Conservation (phyloP, 2,888 invertebrate species). For the Venusia cambrica region DNA sequence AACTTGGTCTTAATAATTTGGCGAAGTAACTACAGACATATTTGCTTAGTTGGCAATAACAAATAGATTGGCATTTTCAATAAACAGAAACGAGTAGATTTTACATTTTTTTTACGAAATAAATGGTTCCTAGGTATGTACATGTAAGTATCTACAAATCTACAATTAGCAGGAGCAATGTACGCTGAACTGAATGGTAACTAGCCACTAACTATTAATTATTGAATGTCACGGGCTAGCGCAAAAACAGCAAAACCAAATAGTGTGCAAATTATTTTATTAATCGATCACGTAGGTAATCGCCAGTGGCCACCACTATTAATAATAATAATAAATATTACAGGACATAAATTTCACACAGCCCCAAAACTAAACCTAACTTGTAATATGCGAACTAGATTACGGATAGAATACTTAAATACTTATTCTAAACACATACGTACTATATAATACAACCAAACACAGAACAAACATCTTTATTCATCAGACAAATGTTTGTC, state of each 20-base stretch:
- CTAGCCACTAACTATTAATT: constrained; percentile 15
- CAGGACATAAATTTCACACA: no score
- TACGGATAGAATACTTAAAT: not conserved
- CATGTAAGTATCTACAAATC: no score
- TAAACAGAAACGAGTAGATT: not conserved
- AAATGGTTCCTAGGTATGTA: no score
- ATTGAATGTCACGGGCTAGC: constrained; percentile 7
- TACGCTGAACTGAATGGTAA: constrained; percentile 5
- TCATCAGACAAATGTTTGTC: no score
- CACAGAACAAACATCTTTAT: no score
- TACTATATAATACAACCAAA: no score
- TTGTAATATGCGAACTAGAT: no score
- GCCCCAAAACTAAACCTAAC: no score
- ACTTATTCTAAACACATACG: constrained; percentile 1
- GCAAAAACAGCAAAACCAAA: constrained; percentile 10
- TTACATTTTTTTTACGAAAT: constrained; percentile 2
- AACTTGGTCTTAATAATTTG: no score
- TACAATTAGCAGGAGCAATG: constrained; percentile 6
- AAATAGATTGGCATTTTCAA: constrained; percentile 1
- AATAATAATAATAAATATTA: no score
- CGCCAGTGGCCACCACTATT: not conserved
- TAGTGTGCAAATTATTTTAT: constrained; percentile 31
- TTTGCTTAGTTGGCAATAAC: no score
- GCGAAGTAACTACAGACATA: no score
- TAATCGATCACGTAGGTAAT: constrained; percentile 33